These are phyloP conservation scores for Vireo griseus DNA, from an alignment of 2,797 vertebrate genomes.

Conservation along the genomic window DNA sequence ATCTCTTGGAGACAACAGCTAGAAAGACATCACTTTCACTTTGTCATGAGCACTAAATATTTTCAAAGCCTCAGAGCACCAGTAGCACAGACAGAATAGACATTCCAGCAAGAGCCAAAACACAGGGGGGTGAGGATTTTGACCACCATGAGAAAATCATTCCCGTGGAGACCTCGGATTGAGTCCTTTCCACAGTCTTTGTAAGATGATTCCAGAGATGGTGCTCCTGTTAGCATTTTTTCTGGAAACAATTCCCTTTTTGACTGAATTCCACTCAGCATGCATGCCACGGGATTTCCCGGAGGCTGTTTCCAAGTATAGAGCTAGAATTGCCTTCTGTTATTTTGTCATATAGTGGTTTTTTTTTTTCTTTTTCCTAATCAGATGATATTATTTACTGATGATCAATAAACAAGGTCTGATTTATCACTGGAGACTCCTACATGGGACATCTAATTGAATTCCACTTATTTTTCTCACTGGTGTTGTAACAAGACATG, in stretches of 20 bases:
- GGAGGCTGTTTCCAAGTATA: neutral
- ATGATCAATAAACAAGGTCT: neutral
- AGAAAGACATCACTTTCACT: neutral
- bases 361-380: neutral
- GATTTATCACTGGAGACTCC: neutral
- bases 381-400: neutral
- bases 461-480: neutral
- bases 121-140: rapidly evolving
- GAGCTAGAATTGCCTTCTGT: neutral
- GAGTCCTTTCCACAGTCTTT: neutral
- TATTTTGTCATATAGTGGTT: neutral
- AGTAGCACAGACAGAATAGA: neutral
- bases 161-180: neutral
- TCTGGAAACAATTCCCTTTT: neutral
- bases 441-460: neutral
- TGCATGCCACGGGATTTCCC: neutral
- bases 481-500: neutral
- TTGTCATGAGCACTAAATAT: neutral
- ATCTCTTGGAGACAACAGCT: neutral
- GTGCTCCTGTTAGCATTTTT: neutral
- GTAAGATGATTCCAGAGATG: neutral
- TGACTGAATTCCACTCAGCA: neutral
- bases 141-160: neutral
- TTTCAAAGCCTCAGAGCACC: neutral
- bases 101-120: neutral